These are phyloP conservation scores for Calephelis nemesis DNA, from an alignment of 1,140 invertebrate species.

Conservation along the genomic window DNA sequence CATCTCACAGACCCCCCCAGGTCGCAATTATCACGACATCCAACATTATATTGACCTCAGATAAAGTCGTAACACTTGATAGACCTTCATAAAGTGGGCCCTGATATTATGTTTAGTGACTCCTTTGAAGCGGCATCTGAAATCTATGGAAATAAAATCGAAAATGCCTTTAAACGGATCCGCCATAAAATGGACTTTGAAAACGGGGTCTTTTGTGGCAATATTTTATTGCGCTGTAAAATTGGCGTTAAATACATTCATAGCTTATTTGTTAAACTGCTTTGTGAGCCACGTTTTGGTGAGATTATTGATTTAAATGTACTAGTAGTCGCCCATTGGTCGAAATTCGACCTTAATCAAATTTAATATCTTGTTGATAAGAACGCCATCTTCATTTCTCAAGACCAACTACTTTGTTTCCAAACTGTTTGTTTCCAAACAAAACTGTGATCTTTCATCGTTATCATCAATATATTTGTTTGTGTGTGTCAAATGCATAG, in stretches of 20 bases:
- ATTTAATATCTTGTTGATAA: no score
- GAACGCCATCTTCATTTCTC: no score
- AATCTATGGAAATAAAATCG: constrained; percentile 35
- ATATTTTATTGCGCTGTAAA: constrained; percentile 39
- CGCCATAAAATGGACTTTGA: constrained; percentile 43
- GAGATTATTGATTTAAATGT: background rate
- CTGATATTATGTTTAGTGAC: constrained; percentile 18
- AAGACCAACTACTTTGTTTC: no score
- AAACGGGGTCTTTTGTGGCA: constrained; percentile 37
- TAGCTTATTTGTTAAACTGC: constrained; percentile 36
- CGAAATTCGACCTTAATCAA: no score
- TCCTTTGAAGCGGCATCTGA: background rate
- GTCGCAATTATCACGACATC: background rate
- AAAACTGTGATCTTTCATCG: no score
- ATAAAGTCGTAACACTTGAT: constrained; percentile 13
- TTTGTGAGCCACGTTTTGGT: constrained; percentile 15
- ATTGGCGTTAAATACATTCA: constrained; percentile 36
- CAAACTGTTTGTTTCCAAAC: no score
- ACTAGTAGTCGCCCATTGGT: no score
- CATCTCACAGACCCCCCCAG: background rate
- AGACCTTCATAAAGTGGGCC: background rate
- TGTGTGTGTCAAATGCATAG: no score
- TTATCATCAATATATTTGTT: no score
- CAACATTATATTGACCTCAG: constrained; percentile 5
- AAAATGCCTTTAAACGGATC: constrained; percentile 32